Base-by-base conservation (phyloP, 2,888 invertebrate genomes). In the Buathra laborator region DNA sequence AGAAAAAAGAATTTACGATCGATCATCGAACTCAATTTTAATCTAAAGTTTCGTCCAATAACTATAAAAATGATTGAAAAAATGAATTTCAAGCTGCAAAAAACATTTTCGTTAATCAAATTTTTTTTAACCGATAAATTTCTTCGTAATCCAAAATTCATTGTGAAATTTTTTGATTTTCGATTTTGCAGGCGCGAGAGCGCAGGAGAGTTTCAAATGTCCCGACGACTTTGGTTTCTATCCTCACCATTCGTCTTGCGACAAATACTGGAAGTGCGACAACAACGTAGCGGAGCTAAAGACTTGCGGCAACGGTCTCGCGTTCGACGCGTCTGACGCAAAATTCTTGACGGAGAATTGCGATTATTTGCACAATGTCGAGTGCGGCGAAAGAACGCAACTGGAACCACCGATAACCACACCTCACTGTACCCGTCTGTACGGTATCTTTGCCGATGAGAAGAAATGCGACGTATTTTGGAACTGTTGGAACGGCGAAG, bases 401-500 rank as follows among this genome's bases (percentile, higher is more conserved):
- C 95, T 98, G 89, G 98, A 98, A 94, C 97, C 98, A 44, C 96
- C 98, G 91, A 96, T 98, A 92, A 94, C 96, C 82, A 97, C 98
- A 19, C 95, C 97, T 12, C 98, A 98, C 94, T 98, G 98, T 94
- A 94, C 97, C 66, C 95, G 98, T 83, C 94, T 98, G 89, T 98
- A 98, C 94, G 98, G 98, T 92, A 98, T 98, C 95, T 98, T 98
- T 96, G 94, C 98, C 87, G 98, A 98, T 93, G 97, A 96, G 78
- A 95, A 95, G 89, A 97, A 98, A 94, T 98, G 98, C 94, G 98
- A 98, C 94, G 97, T 97, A 16, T 98, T 98, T 97, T 98, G 98
- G 98, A 98, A 98, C 94, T 98, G 98, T 94, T 98, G 98, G 98
- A 98, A 98, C 94, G 98, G 98, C 75, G 98, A 98, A 94, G 97